These are phyloP conservation scores for Gobiocypris rarus DNA, from an alignment of 2,113 vertebrate genomes.

Conservation along the genomic window DNA sequence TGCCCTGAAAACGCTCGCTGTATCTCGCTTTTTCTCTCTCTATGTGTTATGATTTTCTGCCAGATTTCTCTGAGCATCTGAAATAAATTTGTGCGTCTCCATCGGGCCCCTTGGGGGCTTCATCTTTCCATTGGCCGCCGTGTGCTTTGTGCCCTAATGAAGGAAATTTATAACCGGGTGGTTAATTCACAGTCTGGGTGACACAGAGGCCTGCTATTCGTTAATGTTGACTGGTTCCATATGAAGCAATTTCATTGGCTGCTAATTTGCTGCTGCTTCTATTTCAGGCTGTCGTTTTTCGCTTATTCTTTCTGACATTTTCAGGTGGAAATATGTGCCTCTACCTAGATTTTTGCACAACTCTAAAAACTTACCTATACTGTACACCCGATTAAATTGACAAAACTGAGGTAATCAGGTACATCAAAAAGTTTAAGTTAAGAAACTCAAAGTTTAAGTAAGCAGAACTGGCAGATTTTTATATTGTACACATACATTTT, in stretches of 20 bases:
- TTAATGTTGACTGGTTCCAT: slow-evolving; percentile 43
- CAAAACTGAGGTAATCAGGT: too few relatives aligned
- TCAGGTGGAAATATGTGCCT: neutral
- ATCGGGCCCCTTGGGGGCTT: neutral
- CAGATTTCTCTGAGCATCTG: slow-evolving; percentile 25
- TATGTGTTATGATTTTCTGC: slow-evolving; percentile 42
- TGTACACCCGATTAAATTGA: too few relatives aligned
- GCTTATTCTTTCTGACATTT: neutral
- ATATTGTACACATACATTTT: too few relatives aligned
- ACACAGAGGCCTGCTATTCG: slow-evolving; percentile 39
- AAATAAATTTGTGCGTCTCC: slow-evolving; percentile 7
- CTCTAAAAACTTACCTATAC: neutral
- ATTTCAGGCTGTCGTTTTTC: neutral
- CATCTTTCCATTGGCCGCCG: slow-evolving; percentile 12
- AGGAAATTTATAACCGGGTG: slow-evolving; percentile 42
- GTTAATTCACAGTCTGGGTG: slow-evolving; percentile 57
- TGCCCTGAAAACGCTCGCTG: slow-evolving; percentile 3
- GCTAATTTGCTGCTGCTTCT: neutral
- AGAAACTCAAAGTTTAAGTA: too few relatives aligned
- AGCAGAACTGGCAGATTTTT: too few relatives aligned
- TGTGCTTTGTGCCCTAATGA: slow-evolving; percentile 46
- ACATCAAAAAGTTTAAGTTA: too few relatives aligned
- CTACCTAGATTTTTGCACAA: neutral
- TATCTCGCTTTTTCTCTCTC: slow-evolving; percentile 28
- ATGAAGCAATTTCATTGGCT: slow-evolving; percentile 22